Evolutionary conservation across 2,113 vertebrate genomes (phyloP), one percentile per base, ranked within the genome.

Genomic region (Tilapia sparmanii): DNA sequence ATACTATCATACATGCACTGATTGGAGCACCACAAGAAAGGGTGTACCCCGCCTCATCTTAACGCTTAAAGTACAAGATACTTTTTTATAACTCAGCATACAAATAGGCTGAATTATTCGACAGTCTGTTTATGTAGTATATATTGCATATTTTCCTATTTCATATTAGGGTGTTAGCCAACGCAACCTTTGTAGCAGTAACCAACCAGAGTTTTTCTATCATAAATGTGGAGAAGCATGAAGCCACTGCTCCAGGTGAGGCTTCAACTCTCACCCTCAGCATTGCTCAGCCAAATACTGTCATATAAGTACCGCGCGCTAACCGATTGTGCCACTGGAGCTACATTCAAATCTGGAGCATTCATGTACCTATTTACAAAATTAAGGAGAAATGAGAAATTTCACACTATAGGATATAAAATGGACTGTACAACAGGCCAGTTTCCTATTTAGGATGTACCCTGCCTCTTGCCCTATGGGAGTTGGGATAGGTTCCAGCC

Each of bases 301-400:
- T 55, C 22, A 55, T 12, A 54, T 4, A 24, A 24, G 53, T 13
- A 55, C n/a, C 4, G 1, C 6, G 1, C 0, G 4, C 53, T 55
- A 55, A 55, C 53, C 0, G 9, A 24, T 13, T 55, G 11, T 2
- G 0, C 53, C 53, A 55, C n/a, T 54, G 53, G 2, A 54, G n/a
- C n/a, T 4, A 1, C 22, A 13, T 24, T 24, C 53, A 55, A 13
- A 26, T 8, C 54, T 15, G 12, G 53, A 13, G 22, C 54, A 55
- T 55, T 26, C 22, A 26, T 55, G 4, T 55, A 55, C 22, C 54
- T 0, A 3, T 55, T 55, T 24, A 55, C 2, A 55, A 55, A 55
- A 55, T 55, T 24, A 55, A 55, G 22, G 10, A 24, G 22, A 24
- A 6, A 54, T 54, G 1, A 54, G 10, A 22, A 55, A 24, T 13